Conservation (phyloP, 2,888 invertebrate genomes). For the Rambutsinella grinnellia region DNA sequence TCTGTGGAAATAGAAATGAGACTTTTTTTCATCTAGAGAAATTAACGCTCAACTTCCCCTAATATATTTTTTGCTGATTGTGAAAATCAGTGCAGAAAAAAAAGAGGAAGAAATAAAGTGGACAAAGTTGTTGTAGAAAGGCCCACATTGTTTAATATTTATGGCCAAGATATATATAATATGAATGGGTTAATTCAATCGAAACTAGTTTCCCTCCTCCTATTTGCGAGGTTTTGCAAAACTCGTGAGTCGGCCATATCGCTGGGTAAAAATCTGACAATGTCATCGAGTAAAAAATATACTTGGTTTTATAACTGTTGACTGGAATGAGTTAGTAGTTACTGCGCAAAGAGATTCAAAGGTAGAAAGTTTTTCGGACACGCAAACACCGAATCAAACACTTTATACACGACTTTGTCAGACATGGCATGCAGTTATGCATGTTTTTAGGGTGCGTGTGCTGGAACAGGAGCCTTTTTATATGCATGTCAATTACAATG, state of each 20-base stretch:
- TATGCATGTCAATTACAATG: constrained; percentile 19
- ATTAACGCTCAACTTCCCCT: not conserved
- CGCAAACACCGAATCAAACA: constrained; percentile 37
- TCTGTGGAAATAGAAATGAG: no score
- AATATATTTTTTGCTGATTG: not conserved
- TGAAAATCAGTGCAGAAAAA: not conserved
- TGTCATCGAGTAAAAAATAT: constrained; percentile 15
- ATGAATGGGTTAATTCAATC: not conserved
- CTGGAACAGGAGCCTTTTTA: not conserved
- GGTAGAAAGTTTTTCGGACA: constrained; percentile 1
- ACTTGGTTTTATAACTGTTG: not conserved
- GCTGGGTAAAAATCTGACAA: constrained; percentile 22
- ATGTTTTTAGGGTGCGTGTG: not conserved
- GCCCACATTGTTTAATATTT: no score
- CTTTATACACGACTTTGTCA: not conserved
- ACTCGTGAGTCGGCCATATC: not conserved
- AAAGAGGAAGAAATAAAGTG: not conserved
- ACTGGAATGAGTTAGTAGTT: not conserved
- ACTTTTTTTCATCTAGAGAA: not conserved
- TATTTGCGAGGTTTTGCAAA: not conserved
- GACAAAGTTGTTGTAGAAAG: not conserved
- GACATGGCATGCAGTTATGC: not conserved
- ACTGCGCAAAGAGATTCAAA: not conserved
- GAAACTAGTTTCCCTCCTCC: not conserved
- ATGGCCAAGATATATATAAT: not conserved